These are phyloP conservation scores for Oscheius sp. DNA, from an alignment of 2,888 invertebrate species.

Conservation along the genomic window DNA sequence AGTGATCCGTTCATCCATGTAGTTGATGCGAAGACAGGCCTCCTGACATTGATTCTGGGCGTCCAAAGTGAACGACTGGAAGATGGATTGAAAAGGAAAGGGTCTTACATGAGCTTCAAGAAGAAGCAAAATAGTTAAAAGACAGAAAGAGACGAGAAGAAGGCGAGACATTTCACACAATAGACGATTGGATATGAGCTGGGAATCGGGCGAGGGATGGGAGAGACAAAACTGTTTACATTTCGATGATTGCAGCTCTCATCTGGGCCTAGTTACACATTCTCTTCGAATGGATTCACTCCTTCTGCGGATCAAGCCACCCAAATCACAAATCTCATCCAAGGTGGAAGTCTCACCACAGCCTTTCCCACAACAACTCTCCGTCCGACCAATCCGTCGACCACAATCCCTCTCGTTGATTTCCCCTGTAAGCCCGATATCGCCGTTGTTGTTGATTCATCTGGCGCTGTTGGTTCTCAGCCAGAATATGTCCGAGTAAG, in stretches of 20 bases:
- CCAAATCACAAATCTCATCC: slow-evolving; percentile 10
- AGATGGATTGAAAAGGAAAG: neutral
- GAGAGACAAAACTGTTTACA: neutral
- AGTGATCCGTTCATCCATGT: neutral
- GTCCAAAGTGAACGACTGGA: neutral
- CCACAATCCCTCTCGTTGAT: neutral
- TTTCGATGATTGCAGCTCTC: slow-evolving; percentile 4
- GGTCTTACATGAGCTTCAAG: neutral
- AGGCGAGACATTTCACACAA: neutral
- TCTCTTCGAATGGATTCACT: neutral
- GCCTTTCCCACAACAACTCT: neutral
- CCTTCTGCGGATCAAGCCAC: slow-evolving; percentile 14
- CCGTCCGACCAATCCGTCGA: neutral
- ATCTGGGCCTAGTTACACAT: slow-evolving; percentile 18
- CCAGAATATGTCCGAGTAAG: slow-evolving; percentile 29
- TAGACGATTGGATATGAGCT: too few relatives aligned
- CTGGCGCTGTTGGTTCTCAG: slow-evolving; percentile 32
- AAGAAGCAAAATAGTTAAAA: neutral
- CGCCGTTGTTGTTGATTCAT: slow-evolving; percentile 38
- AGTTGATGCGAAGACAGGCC: neutral
- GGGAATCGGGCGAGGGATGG: neutral
- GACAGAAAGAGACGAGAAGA: neutral
- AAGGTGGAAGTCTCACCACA: neutral
- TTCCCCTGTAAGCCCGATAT: slow-evolving; percentile 39
- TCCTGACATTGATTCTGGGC: neutral